Base-by-base conservation (phyloP, 2,797 vertebrate species). In the Dipus sagitta region DNA sequence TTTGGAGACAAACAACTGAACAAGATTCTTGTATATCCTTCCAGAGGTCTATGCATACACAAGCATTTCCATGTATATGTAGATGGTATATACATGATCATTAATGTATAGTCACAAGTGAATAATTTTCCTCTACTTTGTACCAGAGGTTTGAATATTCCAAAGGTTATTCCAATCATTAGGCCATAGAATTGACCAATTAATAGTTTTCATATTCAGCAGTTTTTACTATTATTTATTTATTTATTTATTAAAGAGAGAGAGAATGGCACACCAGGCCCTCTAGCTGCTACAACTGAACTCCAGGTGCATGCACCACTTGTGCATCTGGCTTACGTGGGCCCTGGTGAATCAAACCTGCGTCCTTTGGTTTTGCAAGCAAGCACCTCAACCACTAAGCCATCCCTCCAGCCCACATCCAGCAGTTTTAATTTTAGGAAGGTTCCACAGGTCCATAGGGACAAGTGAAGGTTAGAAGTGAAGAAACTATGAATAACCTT, bases 121-220 rank as follows among this genome's bases (percentile, higher is more conserved):
- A 47, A 60, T 13, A 47, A 47, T 38, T 74, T 67, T 7, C 9
- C 6, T 47, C 38, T 65, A 79, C 70, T 87, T 94, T 62, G 13
- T 58, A 92, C 52, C 26, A 81, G 47, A 32, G 21, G 81, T 94
- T 92, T 95, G 78, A 90, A 78, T 65, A 23, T 65, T 81, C 60
- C 68, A 64, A 76, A 86, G 18, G 32, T 14, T 34, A 2, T 81
- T 28, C 17, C 32, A 42, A 82, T 77, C 86, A 86, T 75, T 24
- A 95, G 30, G 17, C 3, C 4, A 54, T 77, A 87, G 68, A 89
- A 85, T n/a, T 88, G 65, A 26, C 60, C 88, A 32, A 52, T 93
- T 21, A 71, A 84, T 62, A 88, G 60, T 74, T 77, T 13, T 91
- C 14, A 87, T 17, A 86, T 72, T 20, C 34, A 92, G 30, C 20